Conservation (phyloP, 2,888 invertebrate species). For the Coleophora flavipennella region DNA sequence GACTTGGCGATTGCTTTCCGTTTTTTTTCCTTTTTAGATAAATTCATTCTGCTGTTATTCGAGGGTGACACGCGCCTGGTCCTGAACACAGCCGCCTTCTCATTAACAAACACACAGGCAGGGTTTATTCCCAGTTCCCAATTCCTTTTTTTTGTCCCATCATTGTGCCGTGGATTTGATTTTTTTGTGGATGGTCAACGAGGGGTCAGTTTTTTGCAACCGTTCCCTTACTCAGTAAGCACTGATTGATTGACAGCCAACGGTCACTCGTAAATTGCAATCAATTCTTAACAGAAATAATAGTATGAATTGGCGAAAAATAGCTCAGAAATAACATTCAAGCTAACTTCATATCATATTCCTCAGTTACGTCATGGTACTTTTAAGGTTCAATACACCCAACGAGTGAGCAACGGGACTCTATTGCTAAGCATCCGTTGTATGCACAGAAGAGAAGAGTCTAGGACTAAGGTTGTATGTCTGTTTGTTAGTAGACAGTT, state of each 20-base stretch:
- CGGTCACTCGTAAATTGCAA: slow-evolving; percentile 58
- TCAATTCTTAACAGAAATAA: slow-evolving; percentile 22
- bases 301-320: no score
- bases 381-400: no score
- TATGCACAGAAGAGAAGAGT: no score
- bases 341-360: no score
- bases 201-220: slow-evolving; percentile 64
- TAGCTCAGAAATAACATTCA: slow-evolving; percentile 7
- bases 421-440: no score
- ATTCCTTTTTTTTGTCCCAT: slow-evolving; percentile 37
- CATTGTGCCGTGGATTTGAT: slow-evolving; percentile 18
- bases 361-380: no score
- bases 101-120: slow-evolving; percentile 50
- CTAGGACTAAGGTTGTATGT: no score
- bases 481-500: no score
- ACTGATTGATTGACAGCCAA: slow-evolving; percentile 65
- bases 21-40: neutral
- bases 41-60: slow-evolving; percentile 2
- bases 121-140: slow-evolving; percentile 46
- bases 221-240: slow-evolving; percentile 22
- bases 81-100: slow-evolving; percentile 32
- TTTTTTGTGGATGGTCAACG: slow-evolving; percentile 60
- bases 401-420: no score
- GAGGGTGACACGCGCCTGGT: slow-evolving; percentile 44
- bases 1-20: no score